A percentile compares a stretch with the other conserved stretches of the same genome.
phyloP scores from a whole-genome alignment of 2,113 vertebrate genomes.

The Xiphias gladius region DNA sequence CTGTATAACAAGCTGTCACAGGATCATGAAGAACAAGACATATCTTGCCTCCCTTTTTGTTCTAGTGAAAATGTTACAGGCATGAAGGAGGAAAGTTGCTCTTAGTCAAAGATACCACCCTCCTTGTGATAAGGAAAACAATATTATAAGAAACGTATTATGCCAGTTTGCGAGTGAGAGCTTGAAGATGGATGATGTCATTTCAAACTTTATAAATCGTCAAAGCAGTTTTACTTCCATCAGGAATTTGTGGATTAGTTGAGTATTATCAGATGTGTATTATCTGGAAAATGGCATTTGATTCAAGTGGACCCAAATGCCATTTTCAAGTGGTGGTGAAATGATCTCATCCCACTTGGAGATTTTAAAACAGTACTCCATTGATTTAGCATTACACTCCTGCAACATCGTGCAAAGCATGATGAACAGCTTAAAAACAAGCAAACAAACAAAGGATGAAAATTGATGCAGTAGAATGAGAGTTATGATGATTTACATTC shows the following conservation, averaged over 20 bases:
- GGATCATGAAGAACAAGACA: slow-evolving; percentile 63
- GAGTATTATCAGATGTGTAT: not conserved
- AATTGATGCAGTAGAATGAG: no score
- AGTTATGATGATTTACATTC: no score
- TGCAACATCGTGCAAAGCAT: no score
- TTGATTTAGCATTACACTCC: no score
- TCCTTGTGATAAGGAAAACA: not conserved
- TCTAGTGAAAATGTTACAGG: slow-evolving; percentile 23
- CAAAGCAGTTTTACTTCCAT: slow-evolving; percentile 13
- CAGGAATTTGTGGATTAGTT: not conserved
- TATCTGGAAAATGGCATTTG: not conserved
- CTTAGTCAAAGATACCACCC: slow-evolving; percentile 8
- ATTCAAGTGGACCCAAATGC: slow-evolving; percentile 4
- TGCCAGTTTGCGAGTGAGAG: not conserved
- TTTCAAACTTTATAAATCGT: not conserved
- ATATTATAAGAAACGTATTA: not conserved
- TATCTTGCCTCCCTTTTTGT: slow-evolving; percentile 53
- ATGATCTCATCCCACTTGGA: not conserved
- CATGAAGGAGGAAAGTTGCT: not conserved
- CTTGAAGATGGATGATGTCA: not conserved
- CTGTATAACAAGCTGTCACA: slow-evolving; percentile 66
- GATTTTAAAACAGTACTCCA: not conserved
- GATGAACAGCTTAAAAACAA: no score
- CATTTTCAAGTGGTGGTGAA: no score
- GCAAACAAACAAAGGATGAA: no score